phyloP scores from a whole-genome alignment of 2,113 vertebrate genomes.

The Tangachromis dhanisi region DNA sequence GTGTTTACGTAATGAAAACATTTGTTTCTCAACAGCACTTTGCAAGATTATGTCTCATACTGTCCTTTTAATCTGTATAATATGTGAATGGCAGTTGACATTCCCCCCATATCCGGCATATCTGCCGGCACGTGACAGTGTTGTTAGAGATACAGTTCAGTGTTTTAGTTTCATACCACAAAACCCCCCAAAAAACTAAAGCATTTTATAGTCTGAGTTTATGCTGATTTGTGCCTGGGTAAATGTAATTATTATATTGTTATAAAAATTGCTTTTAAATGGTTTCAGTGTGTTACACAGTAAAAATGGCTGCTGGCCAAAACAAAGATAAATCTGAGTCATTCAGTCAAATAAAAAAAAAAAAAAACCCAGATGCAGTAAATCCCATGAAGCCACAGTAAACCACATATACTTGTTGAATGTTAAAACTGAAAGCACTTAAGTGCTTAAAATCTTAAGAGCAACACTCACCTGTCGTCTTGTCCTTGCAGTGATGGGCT shows the following conservation, averaged over 20 bases:
- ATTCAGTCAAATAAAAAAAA: background rate
- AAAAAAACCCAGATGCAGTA: accelerated
- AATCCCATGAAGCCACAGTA: background rate
- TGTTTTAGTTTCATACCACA: background rate
- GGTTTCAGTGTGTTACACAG: background rate
- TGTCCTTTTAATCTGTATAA: background rate
- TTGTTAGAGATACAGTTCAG: background rate
- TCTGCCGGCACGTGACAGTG: background rate
- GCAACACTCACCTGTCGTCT: conserved; percentile 30
- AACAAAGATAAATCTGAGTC: background rate
- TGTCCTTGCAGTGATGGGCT: background rate
- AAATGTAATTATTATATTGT: background rate
- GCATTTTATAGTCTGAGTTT: background rate
- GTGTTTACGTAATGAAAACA: background rate
- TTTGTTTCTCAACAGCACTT: background rate
- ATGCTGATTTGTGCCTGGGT: background rate
- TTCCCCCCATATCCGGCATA: background rate
- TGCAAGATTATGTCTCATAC: background rate
- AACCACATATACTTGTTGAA: background rate
- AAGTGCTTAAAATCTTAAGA: background rate
- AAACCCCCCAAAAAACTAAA: background rate
- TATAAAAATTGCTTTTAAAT: background rate
- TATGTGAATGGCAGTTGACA: background rate
- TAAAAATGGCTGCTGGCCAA: background rate
- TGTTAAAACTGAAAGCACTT: background rate